Evolutionary conservation across 2,888 invertebrate species (phyloP), one percentile per base, ranked within the genome.

Genomic region (Mesorhabditis sp.): DNA sequence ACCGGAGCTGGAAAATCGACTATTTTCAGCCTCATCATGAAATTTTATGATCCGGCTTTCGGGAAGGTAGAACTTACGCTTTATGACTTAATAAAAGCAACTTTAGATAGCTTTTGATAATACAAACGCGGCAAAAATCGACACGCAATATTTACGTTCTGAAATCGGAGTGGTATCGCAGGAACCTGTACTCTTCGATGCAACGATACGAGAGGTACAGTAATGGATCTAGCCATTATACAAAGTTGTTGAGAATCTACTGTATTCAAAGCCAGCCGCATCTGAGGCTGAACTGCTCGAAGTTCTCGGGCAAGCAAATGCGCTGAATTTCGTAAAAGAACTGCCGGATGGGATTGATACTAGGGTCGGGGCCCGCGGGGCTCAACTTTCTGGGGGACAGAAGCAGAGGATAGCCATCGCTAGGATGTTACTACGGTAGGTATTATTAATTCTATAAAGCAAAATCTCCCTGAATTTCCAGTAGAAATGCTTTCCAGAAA

Each of bases 331-430:
- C 41, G 28, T 62, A 7, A 6, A 7, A 6, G 28, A 62, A 6
- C 10, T 62, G 41, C 63, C 63, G 41, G 13, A 62, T 13, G 63
- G 63, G 7, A 7, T n/a, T 28, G 63, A 62, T 28, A 62, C 63
- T 1, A 7, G 10, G 63, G 28, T 62, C 3, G 63, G 63, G 6
- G n/a, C 10, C 1, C 6, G 63, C 6, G 63, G 63, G 3, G 41
- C 6, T 7, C 63, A 62, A 15, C 63, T 62, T 6, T 62, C 63
- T 6, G 63, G 63, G 6, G 63, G 63, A 15, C 63, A 62, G 41
- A 62, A 62, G 28, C 63, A 62, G 41, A 7, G 63, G 28, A 15
- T 62, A 6, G 63, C 63, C 7, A 62, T 62, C 28, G 63, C 63
- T 13, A 62, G 58, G n/a, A 50, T 50, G 58, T n/a, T 50, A n/a